phyloP scores from a whole-genome alignment of 2,113 vertebrate genomes.

The Prinia subflava region DNA sequence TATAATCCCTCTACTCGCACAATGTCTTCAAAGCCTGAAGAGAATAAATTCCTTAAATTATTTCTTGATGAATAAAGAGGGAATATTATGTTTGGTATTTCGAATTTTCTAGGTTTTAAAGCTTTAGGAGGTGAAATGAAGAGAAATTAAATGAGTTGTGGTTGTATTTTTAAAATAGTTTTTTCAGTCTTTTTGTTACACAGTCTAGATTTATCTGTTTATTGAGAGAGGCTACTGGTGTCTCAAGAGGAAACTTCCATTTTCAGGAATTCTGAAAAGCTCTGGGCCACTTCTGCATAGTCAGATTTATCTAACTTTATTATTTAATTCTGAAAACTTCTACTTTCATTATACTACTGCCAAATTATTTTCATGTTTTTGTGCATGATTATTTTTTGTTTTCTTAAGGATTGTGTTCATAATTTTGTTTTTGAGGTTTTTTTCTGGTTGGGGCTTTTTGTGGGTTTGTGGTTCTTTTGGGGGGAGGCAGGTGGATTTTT shows the following conservation, averaged over 20 bases:
- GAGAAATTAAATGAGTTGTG: background rate
- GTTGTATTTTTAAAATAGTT: background rate
- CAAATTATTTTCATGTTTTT: background rate
- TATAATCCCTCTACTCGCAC: background rate
- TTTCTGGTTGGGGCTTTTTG: background rate
- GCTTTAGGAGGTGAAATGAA: background rate
- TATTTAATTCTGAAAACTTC: background rate
- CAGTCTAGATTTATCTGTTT: background rate
- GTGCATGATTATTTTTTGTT: background rate
- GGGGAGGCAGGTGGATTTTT: too few species aligned
- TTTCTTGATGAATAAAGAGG: background rate
- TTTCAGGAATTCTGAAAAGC: background rate
- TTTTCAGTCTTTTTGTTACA: background rate
- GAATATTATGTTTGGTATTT: background rate
- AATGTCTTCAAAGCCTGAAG: background rate
- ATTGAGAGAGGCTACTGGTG: background rate
- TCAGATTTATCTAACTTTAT: background rate
- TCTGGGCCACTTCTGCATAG: background rate
- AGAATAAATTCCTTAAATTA: background rate
- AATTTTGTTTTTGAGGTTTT: fast-evolving
- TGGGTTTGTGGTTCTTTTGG: too few species aligned
- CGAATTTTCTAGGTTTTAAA: background rate
- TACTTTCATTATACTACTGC: background rate
- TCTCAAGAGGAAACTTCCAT: background rate
- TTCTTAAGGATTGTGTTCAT: background rate